Conservation (phyloP, 2,797 vertebrate genomes). For the Acipenser transmontanus region DNA sequence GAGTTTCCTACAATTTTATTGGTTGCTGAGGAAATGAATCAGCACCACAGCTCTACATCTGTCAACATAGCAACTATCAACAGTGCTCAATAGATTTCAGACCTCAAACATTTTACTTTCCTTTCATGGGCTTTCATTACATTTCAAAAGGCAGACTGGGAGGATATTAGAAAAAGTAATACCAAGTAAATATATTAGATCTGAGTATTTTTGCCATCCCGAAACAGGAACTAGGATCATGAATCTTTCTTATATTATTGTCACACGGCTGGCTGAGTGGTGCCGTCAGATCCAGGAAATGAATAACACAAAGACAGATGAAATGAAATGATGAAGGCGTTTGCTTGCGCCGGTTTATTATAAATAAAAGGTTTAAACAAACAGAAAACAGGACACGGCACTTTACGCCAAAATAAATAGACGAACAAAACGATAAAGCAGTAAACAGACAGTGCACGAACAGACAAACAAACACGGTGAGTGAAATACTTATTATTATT, state of each 20-base stretch:
- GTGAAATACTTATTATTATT: too few species aligned
- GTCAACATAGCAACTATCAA: slow-evolving; percentile 54
- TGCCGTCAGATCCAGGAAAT: too few species aligned
- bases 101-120: slow-evolving; percentile 26
- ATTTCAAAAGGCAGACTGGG: slow-evolving; percentile 32
- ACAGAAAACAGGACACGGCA: too few species aligned
- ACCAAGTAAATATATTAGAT: slow-evolving; percentile 47
- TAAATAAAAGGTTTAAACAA: too few species aligned
- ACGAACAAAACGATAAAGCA: too few species aligned
- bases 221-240: background rate
- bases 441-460: too few species aligned
- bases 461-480: too few species aligned
- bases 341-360: too few species aligned
- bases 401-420: too few species aligned
- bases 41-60: slow-evolving; percentile 42
- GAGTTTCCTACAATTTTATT: slow-evolving; percentile 40
- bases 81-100: slow-evolving; percentile 27
- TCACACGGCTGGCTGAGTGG: too few species aligned
- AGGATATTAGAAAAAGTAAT: slow-evolving; percentile 56
- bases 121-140: slow-evolving; percentile 33
- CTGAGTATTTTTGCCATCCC: slow-evolving; percentile 28
- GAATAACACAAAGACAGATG: too few species aligned
- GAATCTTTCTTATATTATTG: background rate
- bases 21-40: slow-evolving; percentile 76
- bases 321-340: too few species aligned